Evolutionary conservation across 2,888 invertebrate species (phyloP).

Genomic region (Drosophila siamana): DNA sequence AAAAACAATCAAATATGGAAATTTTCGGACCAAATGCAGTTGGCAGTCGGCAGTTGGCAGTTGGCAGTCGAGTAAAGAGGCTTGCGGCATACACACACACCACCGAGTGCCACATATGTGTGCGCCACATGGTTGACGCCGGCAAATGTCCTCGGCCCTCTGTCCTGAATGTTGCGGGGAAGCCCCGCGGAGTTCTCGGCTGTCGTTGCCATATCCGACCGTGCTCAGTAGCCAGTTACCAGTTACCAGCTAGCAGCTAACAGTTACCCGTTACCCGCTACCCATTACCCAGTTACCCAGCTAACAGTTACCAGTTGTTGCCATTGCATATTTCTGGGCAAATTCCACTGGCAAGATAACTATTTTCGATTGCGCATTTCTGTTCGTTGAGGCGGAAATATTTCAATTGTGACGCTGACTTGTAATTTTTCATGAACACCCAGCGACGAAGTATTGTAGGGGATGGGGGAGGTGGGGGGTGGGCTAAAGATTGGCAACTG

Average conservation of each 20-base stretch:
- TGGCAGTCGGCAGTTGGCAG: slow-evolving; percentile 2
- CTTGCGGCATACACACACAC: slow-evolving; percentile 15
- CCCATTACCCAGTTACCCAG: slow-evolving; percentile 23
- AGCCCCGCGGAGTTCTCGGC: slow-evolving; percentile 7
- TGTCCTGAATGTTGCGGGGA: slow-evolving; percentile 8
- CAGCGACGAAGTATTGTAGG: slow-evolving; percentile 20
- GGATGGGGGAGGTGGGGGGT: background rate
- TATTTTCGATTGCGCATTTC: slow-evolving; percentile 80
- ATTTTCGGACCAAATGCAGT: slow-evolving; percentile 54
- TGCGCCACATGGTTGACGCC: slow-evolving; percentile 40
- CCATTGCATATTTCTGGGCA: slow-evolving; percentile 69
- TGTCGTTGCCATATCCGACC: slow-evolving; percentile 46
- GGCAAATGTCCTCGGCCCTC: slow-evolving; percentile 24
- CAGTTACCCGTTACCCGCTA: slow-evolving; percentile 14
- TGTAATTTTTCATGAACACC: slow-evolving; percentile 79
- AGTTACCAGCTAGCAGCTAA: slow-evolving; percentile 16
- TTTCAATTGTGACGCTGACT: slow-evolving; percentile 81
- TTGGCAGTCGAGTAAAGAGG: slow-evolving; percentile 6
- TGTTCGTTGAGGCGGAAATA: slow-evolving; percentile 79
- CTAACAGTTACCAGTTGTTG: slow-evolving; percentile 20
- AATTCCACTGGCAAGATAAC: slow-evolving; percentile 72
- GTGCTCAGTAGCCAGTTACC: slow-evolving; percentile 28
- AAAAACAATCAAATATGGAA: slow-evolving; percentile 79
- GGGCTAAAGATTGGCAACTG: slow-evolving; percentile 38
- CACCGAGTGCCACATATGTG: slow-evolving; percentile 51